Base-by-base conservation (phyloP, 1,140 invertebrate genomes). In the Panagrolaimus sp. region DNA sequence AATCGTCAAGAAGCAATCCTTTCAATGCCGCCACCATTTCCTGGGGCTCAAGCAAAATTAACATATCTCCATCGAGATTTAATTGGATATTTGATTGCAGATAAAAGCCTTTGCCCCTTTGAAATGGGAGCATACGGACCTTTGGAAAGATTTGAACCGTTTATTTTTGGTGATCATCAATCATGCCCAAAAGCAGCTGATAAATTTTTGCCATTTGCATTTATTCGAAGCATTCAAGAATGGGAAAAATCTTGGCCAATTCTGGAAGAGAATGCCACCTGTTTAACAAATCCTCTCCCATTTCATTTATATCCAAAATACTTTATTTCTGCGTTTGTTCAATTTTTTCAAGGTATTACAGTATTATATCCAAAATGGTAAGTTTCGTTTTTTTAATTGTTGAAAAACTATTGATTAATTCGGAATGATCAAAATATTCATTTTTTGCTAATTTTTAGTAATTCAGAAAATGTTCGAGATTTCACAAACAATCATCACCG, bases 321-420 rank as follows among this genome's bases (percentile, higher is more conserved):
- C n/a, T 65, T 65, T 44, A n/a, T 45, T 9, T 45, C 63, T 21
- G 15, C 68, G 14, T 70, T 70, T 67, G 64, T 70, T 15, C 65
- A 70, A 43, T 67, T 46, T 58, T 24, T 55, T 17, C 68, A 66
- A n/a, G 68, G 68, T 6, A 52, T 70, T 14, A 52, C 58, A 3
- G 58, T 17, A 3, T 65, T 70, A 15, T 70, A 65, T 67, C 68
- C 68, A 32, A 67, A 46, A 65, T 70, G 68, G 68, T 70, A 43
- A 44, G 32, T 32, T 6, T 14, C 8, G 9, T 52, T 21, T 8
- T 8, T 12, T 21, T 14, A 17, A 0, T n/a, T n/a, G n/a, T n/a
- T n/a, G n/a, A n/a, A n/a, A n/a, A n/a, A n/a, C n/a, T n/a, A n/a
- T n/a, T 38, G 2, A 38, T 4, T 38, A 38, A 7, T 38, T 38